Conservation (phyloP, 2,797 vertebrate genomes). For the Lacerta bilineata region DNA sequence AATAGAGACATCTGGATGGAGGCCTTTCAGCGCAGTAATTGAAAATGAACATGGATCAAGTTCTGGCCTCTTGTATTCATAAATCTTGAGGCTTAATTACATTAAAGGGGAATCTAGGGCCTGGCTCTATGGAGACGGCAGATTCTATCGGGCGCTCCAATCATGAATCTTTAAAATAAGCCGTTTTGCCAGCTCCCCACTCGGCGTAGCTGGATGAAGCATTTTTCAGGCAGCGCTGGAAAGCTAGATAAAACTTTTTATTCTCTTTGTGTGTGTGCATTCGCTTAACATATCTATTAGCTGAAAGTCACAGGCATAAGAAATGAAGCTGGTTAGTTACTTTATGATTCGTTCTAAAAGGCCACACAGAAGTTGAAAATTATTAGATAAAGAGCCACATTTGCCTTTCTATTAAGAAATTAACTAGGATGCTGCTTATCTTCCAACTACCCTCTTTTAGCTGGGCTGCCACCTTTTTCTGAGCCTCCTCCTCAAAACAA, state of each 20-base stretch:
- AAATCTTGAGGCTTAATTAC: constrained; percentile 97
- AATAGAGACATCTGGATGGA: constrained; percentile 91
- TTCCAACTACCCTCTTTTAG: neutral
- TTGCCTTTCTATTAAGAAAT: constrained; percentile 17
- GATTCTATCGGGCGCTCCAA: constrained; percentile 89
- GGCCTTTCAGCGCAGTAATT: constrained; percentile 89
- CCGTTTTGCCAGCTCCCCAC: constrained; percentile 73
- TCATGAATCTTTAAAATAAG: constrained; percentile 88
- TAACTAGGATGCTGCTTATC: neutral
- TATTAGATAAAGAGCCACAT: constrained; percentile 29
- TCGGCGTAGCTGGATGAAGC: constrained; percentile 65
- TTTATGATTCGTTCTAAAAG: neutral
- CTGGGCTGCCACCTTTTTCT: neutral
- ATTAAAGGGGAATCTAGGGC: constrained; percentile 93
- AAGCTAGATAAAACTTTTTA: constrained; percentile 45
- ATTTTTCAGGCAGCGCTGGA: constrained; percentile 67
- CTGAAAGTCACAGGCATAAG: accelerated
- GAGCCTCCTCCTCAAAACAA: neutral
- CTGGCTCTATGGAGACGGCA: constrained; percentile 91
- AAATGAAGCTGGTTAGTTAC: constrained; percentile 19
- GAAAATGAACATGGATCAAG: constrained; percentile 95
- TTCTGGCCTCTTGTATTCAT: constrained; percentile 93
- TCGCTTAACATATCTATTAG: accelerated
- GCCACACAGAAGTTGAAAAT: neutral
- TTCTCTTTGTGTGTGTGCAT: accelerated